These are phyloP conservation scores for Acronicta leporina DNA, from an alignment of 2,888 invertebrate genomes.

Conservation along the genomic window DNA sequence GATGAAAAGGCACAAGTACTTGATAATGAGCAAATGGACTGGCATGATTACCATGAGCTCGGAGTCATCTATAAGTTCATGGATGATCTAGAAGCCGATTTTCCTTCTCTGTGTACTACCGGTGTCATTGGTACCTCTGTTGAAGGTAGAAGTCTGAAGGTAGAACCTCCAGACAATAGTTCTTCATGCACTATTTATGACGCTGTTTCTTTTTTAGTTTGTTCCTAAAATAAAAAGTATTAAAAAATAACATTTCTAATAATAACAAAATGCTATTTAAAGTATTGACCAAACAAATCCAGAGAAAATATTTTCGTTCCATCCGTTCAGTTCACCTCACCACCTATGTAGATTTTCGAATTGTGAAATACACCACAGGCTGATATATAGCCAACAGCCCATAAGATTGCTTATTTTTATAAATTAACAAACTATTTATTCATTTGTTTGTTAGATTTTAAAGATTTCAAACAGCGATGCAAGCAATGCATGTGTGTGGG, in stretches of 20 bases:
- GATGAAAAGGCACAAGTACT: conserved; percentile 18
- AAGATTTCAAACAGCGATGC: conserved; percentile 92
- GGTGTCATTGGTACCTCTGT: conserved; percentile 75
- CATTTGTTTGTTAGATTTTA: conserved; percentile 68
- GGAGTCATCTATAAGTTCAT: conserved; percentile 75
- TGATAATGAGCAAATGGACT: conserved; percentile 64
- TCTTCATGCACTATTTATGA: no score
- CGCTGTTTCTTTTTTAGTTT: no score
- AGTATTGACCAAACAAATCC: no score
- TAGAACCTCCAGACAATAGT: conserved; percentile 33
- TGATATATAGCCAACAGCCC: no score
- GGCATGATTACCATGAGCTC: conserved; percentile 77
- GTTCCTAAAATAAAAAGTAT: no score
- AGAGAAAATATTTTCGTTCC: no score
- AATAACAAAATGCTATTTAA: no score
- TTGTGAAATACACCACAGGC: no score
- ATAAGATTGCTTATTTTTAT: no score
- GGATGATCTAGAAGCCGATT: conserved; percentile 73
- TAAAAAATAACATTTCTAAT: no score
- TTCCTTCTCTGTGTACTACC: conserved; percentile 78
- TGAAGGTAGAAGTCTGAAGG: conserved; percentile 80
- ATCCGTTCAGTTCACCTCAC: no score
- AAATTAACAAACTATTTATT: not conserved
- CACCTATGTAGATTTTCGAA: no score
- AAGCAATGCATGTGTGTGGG: conserved; percentile 91